Conservation (phyloP, 2,113 vertebrate genomes). For the Peromyscus californicus region DNA sequence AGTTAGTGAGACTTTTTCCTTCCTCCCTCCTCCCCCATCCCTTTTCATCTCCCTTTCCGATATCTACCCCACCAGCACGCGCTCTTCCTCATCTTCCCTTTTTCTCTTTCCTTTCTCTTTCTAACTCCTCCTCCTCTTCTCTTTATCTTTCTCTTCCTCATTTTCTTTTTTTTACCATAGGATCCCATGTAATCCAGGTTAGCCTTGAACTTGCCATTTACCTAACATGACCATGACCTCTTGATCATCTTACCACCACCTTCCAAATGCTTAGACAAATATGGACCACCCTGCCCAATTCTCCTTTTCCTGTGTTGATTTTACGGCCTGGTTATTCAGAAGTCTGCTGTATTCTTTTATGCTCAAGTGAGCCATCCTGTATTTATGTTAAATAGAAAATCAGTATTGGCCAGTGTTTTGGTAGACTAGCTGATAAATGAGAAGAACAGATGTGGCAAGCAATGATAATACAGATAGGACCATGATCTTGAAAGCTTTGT, state of each 20-base stretch:
- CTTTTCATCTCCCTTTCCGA: too few species aligned
- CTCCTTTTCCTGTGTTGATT: not conserved
- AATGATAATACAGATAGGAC: not conserved
- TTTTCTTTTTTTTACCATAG: too few species aligned
- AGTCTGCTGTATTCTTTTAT: not conserved
- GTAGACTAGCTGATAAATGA: not conserved
- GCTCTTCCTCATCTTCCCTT: too few species aligned
- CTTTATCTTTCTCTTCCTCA: rapidly evolving
- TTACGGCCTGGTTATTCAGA: not conserved
- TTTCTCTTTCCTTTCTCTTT: rapidly evolving
- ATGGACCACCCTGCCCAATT: too few species aligned
- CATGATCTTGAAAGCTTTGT: not conserved
- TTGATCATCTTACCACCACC: not conserved
- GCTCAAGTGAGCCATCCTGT: not conserved
- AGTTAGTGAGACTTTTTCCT: not conserved
- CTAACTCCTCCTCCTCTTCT: too few species aligned
- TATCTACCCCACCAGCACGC: too few species aligned
- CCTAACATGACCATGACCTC: not conserved
- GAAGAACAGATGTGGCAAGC: not conserved
- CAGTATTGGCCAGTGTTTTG: not conserved
- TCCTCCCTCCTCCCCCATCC: rapidly evolving
- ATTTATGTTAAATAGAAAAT: not conserved
- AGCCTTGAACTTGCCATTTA: not conserved
- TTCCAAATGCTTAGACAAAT: not conserved
- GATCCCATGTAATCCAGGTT: too few species aligned